Conservation (phyloP, 2,888 invertebrate genomes). For the Periphyllus acericola region DNA sequence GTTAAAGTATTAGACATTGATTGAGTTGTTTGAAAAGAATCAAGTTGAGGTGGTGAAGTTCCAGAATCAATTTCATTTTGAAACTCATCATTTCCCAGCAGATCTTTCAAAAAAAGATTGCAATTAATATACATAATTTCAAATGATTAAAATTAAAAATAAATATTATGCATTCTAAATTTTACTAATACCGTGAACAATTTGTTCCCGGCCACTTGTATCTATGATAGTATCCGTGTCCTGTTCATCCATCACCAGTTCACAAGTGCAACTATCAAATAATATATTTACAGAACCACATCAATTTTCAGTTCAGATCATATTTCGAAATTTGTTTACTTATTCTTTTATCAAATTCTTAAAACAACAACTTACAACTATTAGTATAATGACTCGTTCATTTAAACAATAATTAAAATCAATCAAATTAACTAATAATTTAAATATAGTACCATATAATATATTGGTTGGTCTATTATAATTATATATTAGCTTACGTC, state of each 20-base stretch:
- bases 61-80: constrained; percentile 53
- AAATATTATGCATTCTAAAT: not conserved
- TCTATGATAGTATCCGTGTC: constrained; percentile 17
- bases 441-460: not conserved
- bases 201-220: constrained; percentile 24
- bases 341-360: too few relatives aligned
- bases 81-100: constrained; percentile 24
- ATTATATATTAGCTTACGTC: too few relatives aligned
- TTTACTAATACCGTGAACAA: not conserved
- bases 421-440: not conserved
- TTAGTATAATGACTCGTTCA: not conserved
- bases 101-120: constrained; percentile 15
- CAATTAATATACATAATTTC: not conserved
- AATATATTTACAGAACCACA: not conserved
- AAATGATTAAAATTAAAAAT: not conserved
- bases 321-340: not conserved
- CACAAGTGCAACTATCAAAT: not conserved
- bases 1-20: constrained; percentile 24
- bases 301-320: not conserved
- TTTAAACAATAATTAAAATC: not conserved
- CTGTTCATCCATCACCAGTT: constrained; percentile 46
- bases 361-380: not conserved
- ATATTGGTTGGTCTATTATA: too few relatives aligned
- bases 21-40: constrained; percentile 11
- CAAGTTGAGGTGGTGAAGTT: constrained; percentile 17